Percentiles rank a stretch among this genome's conserved stretches.
These are phyloP conservation scores for Tyto alba DNA, from an alignment of 2,113 vertebrate genomes.

Conservation along the genomic window DNA sequence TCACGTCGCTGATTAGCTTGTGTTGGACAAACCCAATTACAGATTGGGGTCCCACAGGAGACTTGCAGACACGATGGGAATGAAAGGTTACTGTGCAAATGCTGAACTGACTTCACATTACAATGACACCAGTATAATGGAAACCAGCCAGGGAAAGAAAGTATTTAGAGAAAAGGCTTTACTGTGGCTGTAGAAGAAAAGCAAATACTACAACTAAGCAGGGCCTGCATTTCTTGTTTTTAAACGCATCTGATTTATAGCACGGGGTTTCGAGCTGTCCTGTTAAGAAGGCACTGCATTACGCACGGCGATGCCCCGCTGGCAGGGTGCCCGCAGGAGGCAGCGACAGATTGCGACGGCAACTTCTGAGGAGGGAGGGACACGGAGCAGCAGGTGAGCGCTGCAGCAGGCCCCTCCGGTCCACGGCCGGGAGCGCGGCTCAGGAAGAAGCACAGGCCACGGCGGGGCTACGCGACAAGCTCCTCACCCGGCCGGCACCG, in stretches of 20 bases:
- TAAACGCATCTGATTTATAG: conserved; percentile 1
- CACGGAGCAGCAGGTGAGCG: not conserved
- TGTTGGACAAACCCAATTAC: not conserved
- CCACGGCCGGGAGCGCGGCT: too few species aligned
- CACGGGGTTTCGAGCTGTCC: conserved; percentile 9
- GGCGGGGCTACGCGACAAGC: fast-evolving
- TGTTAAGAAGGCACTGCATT: not conserved
- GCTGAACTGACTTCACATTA: not conserved
- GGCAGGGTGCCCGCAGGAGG: not conserved
- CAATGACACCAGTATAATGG: not conserved
- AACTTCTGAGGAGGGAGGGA: not conserved
- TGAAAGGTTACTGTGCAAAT: not conserved
- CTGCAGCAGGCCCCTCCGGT: not conserved
- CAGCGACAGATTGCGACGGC: not conserved
- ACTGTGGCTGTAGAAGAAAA: not conserved
- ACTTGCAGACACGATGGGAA: fast-evolving
- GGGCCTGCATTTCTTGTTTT: not conserved
- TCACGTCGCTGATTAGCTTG: not conserved
- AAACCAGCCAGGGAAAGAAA: not conserved
- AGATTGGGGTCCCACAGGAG: not conserved
- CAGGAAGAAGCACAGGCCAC: too few species aligned
- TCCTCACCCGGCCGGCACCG: not conserved
- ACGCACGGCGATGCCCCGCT: not conserved
- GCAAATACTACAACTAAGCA: conserved; percentile 10
- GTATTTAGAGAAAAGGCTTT: not conserved